These are phyloP conservation scores for Scaptomyza reducta DNA, from an alignment of 2,888 invertebrate genomes.

Conservation along the genomic window DNA sequence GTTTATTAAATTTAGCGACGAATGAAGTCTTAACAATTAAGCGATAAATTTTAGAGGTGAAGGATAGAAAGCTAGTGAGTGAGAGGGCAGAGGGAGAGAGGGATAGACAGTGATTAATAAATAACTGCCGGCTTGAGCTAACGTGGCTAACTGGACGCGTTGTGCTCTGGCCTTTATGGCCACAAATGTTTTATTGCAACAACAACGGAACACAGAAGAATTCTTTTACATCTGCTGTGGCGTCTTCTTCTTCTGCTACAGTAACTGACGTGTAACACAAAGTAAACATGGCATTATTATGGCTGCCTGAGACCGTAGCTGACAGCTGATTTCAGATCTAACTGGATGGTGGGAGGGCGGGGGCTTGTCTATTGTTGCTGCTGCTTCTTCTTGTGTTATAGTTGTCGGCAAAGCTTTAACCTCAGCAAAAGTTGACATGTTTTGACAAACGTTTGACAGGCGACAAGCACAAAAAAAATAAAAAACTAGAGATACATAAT, in stretches of 20 bases:
- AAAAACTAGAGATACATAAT: conserved; percentile 58
- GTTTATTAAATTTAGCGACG: neutral
- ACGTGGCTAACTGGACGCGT: conserved; percentile 30
- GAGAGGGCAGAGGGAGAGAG: neutral
- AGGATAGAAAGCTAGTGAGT: no score
- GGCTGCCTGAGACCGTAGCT: conserved; percentile 58
- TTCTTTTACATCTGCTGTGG: conserved; percentile 10
- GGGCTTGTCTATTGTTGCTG: conserved; percentile 21
- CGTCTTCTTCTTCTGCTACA: conserved; percentile 1
- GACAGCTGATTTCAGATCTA: conserved; percentile 49
- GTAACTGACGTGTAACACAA: conserved; percentile 62
- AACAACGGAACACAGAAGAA: conserved; percentile 12
- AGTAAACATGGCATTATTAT: conserved; percentile 68
- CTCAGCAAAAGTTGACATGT: conserved; percentile 49
- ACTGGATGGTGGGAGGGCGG: neutral
- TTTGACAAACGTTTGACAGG: conserved; percentile 76
- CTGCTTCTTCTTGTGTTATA: conserved; percentile 4
- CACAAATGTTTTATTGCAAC: conserved; percentile 51
- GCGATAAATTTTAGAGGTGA: neutral
- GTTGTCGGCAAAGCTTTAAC: conserved; percentile 60
- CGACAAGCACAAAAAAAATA: conserved; percentile 43
- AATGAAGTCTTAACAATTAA: neutral
- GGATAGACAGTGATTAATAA: neutral
- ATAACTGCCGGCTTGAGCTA: neutral
- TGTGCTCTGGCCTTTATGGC: conserved; percentile 35